Base-by-base conservation (phyloP, 1,140 invertebrate genomes). In the Rhagoletis pomonella region DNA sequence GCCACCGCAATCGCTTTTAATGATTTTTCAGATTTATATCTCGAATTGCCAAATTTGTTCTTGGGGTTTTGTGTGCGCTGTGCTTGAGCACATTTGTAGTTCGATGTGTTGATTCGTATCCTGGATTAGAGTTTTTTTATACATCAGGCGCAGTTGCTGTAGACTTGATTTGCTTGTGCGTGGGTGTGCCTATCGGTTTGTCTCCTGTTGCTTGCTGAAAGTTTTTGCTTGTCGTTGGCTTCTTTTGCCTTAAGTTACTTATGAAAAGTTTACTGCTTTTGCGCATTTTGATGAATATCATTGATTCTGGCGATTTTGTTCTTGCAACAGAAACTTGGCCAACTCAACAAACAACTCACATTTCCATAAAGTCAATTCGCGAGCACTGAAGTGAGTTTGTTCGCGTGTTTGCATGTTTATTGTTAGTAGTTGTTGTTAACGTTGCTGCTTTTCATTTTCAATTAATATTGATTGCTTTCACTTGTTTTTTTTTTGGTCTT, bases 381-480 rank as follows among this genome's bases (percentile, higher is more conserved):
- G 4, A 39, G 84, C 39, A 60, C 14, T 44, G 84, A 64, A 9
- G 84, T 86, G 14, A 62, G 7, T 62, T 42, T n/a, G 2, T 67
- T 67, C 0, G 64, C 5, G 1, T 55, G 50, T 55, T 55, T 55
- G 50, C 10, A 7, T 55, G 50, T 10, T 10, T 55, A 55, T 19
- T 7, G 50, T 62, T 62, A 62, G 60, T 62, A 14, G 60, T 62
- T 62, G 60, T 62, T 17, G 60, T 14, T 62, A 17, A 4, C 17
- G 44, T 9, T 4, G 4, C 17, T 55, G 44, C 5, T 81, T 81
- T 81, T 81, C 47, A 86, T 29, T 62, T 86, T 62, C 60, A 86
- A 86, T 86, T 86, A 86, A 86, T 85, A 85, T 85, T 85, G 84
- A 85, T 85, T 85, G 58, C 84, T 85, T 85, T 9, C 84, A 59